phyloP scores from a whole-genome alignment of 2,113 vertebrate genomes.

The Antechinus stuartii region DNA sequence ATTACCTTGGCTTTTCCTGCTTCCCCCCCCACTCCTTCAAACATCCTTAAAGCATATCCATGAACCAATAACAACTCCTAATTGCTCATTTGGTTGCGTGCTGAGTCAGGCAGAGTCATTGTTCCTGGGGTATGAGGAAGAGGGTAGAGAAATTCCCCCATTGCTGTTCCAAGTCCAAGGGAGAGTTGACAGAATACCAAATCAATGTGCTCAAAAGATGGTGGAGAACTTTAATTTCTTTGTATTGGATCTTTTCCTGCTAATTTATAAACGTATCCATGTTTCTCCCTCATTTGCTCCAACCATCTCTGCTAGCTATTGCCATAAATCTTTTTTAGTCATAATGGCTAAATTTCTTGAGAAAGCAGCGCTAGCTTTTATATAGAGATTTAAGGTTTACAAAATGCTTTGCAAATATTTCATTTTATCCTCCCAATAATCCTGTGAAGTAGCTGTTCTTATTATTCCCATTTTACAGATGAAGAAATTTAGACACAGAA shows the following conservation, averaged over 20 bases:
- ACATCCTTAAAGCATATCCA: neutral
- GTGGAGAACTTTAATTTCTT: neutral
- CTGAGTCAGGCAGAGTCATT: neutral
- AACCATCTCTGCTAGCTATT: neutral
- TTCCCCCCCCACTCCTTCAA: neutral
- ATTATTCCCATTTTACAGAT: neutral
- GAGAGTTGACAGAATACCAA: neutral
- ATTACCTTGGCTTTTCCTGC: neutral
- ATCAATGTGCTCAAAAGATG: neutral
- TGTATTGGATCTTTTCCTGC: neutral
- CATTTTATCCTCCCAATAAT: neutral
- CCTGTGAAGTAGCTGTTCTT: neutral
- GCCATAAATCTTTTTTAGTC: slow-evolving; percentile 3
- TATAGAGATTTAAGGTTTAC: slow-evolving; percentile 14
- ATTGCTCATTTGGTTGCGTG: neutral
- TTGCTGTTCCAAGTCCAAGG: neutral
- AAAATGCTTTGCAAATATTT: neutral
- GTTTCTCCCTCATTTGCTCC: neutral
- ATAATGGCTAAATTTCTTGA: neutral
- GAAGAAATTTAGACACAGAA: neutral
- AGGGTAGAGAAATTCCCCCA: neutral
- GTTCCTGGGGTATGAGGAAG: neutral
- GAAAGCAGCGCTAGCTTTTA: slow-evolving; percentile 4
- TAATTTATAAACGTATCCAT: neutral
- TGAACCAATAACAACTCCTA: neutral